Evolutionary conservation across 2,888 invertebrate genomes (phyloP), one percentile per base, ranked within the genome.

Genomic region (Megastigmus dorsalis): DNA sequence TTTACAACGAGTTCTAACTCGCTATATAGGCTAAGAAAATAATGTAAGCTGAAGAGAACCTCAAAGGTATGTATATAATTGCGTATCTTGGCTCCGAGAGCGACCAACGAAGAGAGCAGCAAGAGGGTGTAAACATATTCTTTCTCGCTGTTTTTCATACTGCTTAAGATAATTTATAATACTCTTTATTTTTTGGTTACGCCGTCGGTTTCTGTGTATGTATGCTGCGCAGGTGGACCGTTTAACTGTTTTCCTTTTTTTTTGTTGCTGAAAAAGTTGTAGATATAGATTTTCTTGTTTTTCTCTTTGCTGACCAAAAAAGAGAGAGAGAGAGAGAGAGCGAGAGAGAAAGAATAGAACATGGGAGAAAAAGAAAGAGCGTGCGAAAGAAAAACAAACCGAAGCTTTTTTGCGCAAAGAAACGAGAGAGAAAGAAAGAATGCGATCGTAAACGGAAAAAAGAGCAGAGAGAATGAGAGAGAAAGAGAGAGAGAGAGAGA

Each of bases 41-140:
- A n/a, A 23, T 50, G 26, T 28, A 74, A 23, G 41, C 54, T 68
- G 74, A 26, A 55, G 67, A 55, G 23, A 63, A 4, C 13, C 57
- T 57, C 26, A 2, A 48, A 65, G 74, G 63, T 68, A 74, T 23
- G 68, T 57, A 67, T 67, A 36, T 20, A 9, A 26, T 62, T 57
- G 55, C 57, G 63, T 63, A 63, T 43, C 52, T 69, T 69, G 50
- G 59, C 57, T 67, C 73, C 48, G 54, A 67, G 13, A 67, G 13
- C 67, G 15, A 69, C 68, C 62, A 45, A 60, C 38, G 60, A 59
- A 70, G 74, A 74, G 45, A 75, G 75, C 66, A 66, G 62, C 57
- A 63, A 50, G n/a, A n/a, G 43, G 63, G 43, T 50, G 30, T 43
- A 48, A 33, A 74, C 23, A 63, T 65, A 52, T 57, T 73, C 54